Evolutionary conservation across 2,113 vertebrate genomes (phyloP), one percentile per base, ranked within the genome.

Genomic region (Ammodytes dubius): DNA sequence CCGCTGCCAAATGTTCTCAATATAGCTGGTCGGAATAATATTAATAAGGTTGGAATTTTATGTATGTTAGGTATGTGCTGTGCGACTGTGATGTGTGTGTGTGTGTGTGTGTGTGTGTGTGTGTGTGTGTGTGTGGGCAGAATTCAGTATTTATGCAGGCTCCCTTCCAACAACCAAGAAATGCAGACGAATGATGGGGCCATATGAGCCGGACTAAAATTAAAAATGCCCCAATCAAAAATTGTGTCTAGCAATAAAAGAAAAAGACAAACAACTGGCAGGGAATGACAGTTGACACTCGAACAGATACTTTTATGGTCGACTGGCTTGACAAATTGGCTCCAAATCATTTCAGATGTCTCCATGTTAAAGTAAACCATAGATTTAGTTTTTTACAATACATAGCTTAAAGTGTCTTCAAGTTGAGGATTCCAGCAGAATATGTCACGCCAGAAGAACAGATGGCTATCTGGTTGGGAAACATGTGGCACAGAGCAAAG

Each of bases 391-490:
- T 40, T 57, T 70, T 52, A 27, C 57, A 27, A 10, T 40, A 49
- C 37, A 83, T 45, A 1, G 39, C 65, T 46, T 49, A 63, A 73
- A 42, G 2, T 0, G 15, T 12, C 39, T 58, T 64, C 4, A 45
- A 45, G 47, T 67, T 49, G 8, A 46, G n/a, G 63, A 46, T 80
- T 76, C 14, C 15, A 37, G 68, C 64, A 27, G 71, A 47, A 58
- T 58, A 39, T 6, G 35, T 4, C 12, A 53, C 8, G 79, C 52
- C 65, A n/a, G 60, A 70, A 46, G 64, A 88, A 77, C 88, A 92
- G 91, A 90, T 88, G 84, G 85, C 53, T 59, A 40, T 77, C 82
- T 85, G 70, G 66, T 63, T 85, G 68, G 56, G 74, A 83, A 89
- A 58, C 56, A 52, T 1, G 74, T 70, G 11, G 46, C 78, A 60